Percentiles rank a stretch among this genome's conserved stretches.
These are phyloP conservation scores for Tridacna crocea DNA, from an alignment of 2,888 invertebrate species.

Conservation along the genomic window DNA sequence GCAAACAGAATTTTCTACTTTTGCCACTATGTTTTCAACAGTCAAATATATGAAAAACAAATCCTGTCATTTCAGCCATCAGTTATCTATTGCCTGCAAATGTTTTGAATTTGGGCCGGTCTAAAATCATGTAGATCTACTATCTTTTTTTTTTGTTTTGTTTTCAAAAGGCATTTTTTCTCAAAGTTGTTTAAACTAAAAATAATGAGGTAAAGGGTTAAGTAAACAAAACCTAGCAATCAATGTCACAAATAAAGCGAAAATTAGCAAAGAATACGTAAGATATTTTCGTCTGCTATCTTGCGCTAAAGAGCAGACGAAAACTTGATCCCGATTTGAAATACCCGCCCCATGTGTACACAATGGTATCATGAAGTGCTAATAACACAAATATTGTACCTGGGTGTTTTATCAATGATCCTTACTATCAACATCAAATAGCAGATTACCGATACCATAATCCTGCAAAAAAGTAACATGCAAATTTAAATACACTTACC, in stretches of 20 bases:
- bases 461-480: conserved; percentile 33
- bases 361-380: conserved; percentile 25
- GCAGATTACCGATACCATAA: conserved; percentile 9
- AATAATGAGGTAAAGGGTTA: neutral
- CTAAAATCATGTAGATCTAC: too few relatives aligned
- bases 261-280: neutral
- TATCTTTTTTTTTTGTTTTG: neutral
- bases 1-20: too few relatives aligned
- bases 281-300: conserved; percentile 1
- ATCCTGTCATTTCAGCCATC: too few relatives aligned
- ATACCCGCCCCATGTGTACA: conserved; percentile 25
- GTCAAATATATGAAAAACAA: too few relatives aligned
- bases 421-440: conserved; percentile 45
- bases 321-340: conserved; percentile 14
- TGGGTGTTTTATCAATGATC: conserved; percentile 55
- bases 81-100: too few relatives aligned
- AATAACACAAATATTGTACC: conserved; percentile 30
- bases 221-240: neutral
- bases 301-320: neutral
- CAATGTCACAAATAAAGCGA: neutral
- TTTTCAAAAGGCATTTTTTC: neutral
- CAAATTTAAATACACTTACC: conserved; percentile 50
- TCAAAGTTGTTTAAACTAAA: neutral
- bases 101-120: too few relatives aligned
- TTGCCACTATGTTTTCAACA: too few relatives aligned